phyloP scores from a whole-genome alignment of 2,113 vertebrate species.

The Parus major region DNA sequence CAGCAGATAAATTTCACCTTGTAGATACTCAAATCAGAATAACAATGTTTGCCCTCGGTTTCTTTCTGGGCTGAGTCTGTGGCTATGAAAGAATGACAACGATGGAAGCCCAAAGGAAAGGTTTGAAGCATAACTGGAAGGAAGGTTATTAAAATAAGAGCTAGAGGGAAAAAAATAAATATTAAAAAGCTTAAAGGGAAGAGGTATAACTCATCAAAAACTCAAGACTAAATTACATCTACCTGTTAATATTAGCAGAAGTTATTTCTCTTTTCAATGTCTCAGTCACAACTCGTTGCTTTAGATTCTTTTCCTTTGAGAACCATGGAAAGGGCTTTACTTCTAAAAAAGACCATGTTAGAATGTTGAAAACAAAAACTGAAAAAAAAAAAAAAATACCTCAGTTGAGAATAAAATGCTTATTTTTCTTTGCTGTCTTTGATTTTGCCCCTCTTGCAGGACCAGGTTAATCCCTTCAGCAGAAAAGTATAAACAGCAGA shows the following conservation, averaged over 20 bases:
- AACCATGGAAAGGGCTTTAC: not conserved
- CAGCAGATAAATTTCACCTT: not conserved
- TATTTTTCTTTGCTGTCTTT: not conserved
- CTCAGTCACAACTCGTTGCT: not conserved
- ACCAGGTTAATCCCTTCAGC: accelerated
- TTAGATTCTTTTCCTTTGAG: not conserved
- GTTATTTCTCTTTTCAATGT: not conserved
- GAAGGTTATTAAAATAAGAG: not conserved
- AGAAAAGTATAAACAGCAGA: not conserved
- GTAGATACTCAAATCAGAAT: not conserved
- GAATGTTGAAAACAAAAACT: not conserved
- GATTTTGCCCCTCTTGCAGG: not conserved
- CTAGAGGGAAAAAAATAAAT: no score
- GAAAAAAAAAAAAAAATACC: not conserved
- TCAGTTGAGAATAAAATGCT: not conserved
- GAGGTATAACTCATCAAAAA: not conserved
- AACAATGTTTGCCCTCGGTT: not conserved
- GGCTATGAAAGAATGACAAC: not conserved
- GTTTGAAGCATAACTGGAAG: not conserved
- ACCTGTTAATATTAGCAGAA: not conserved
- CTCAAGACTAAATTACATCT: not conserved
- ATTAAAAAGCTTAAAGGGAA: not conserved
- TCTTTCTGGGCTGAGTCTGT: not conserved
- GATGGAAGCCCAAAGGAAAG: not conserved
- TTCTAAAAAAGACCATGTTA: not conserved